Conservation (phyloP, 2,113 vertebrate species). For the Puma concolor region DNA sequence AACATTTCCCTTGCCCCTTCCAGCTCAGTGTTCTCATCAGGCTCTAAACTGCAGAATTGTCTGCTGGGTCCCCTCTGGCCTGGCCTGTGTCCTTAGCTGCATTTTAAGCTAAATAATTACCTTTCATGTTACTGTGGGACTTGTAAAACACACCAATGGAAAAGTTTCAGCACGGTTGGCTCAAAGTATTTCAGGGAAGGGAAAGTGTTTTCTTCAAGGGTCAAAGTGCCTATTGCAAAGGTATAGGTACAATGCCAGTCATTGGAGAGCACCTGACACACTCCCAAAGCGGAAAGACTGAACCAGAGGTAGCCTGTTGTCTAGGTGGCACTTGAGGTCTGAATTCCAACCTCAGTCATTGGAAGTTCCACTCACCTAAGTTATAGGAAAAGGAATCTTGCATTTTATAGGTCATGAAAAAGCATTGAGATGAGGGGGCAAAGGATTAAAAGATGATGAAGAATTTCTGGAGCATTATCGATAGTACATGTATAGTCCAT, state of each 20-base stretch:
- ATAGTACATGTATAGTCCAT: neutral
- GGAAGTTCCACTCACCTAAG: neutral
- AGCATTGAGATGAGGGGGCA: neutral
- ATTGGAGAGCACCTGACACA: neutral
- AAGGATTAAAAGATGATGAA: neutral
- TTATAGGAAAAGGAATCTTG: neutral
- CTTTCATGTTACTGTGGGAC: neutral
- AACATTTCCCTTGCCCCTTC: neutral
- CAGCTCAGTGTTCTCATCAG: neutral
- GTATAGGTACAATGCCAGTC: neutral
- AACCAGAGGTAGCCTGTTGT: neutral
- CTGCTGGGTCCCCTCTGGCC: neutral
- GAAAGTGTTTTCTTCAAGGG: neutral
- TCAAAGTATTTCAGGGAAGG: neutral
- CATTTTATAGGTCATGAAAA: neutral
- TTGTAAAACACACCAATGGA: neutral
- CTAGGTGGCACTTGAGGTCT: neutral
- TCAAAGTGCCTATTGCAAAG: neutral
- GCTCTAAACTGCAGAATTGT: neutral
- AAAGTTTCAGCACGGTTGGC: neutral
- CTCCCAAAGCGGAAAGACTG: neutral
- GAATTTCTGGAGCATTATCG: neutral
- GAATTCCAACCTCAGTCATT: neutral
- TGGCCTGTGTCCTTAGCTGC: neutral
- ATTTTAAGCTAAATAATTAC: conserved; percentile 7